Evolutionary conservation across 2,113 vertebrate species (phyloP), one percentile per base, ranked within the genome.

Genomic region (Daphoenositta chrysoptera): DNA sequence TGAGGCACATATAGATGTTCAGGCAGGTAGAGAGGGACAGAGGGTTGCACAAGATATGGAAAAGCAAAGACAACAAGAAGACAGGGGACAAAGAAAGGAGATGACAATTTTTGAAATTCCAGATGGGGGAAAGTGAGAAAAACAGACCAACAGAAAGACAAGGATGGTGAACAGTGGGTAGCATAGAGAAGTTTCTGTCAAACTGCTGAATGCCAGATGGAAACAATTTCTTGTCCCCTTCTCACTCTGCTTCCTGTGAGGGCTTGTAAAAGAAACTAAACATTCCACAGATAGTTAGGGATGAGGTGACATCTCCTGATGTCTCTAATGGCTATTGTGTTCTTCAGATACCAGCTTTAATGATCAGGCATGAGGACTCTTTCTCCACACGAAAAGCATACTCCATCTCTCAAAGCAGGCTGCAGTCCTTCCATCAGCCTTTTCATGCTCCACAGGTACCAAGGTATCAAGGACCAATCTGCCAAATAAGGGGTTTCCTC

Each of bases 241-340:
- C 76, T 93, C 51, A 78, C 27, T 88, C 85, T 89, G 61, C 45
- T 94, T 95, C 88, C 88, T 94, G 88, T 89, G 93, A 97, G 94
- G 87, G 78, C 85, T 90, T 97, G 88, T 53, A 79, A 75, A 91
- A 95, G 31, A 83, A 94, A 61, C 77, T 79, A 20, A 31, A 76
- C 5, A 2, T 91, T 84, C 86, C 83, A 51, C 18, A 93, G 69
- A 60, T 50, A 86, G 53, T 66, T 37, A 93, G 94, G 93, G 94
- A 92, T 90, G 95, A 95, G 84, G 93, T 90, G 92, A 95, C 95
- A 95, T 97, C 95, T 94, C 69, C 39, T 64, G 91, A 90, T 91
- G 93, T 95, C 94, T 90, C 45, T 92, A 94, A 70, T 60, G 28
- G 48, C 66, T 82, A 56, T 24, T 40, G 54, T 75, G 35, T 33